Conservation (phyloP, 2,797 vertebrate species). For the Enteromius radiatus region DNA sequence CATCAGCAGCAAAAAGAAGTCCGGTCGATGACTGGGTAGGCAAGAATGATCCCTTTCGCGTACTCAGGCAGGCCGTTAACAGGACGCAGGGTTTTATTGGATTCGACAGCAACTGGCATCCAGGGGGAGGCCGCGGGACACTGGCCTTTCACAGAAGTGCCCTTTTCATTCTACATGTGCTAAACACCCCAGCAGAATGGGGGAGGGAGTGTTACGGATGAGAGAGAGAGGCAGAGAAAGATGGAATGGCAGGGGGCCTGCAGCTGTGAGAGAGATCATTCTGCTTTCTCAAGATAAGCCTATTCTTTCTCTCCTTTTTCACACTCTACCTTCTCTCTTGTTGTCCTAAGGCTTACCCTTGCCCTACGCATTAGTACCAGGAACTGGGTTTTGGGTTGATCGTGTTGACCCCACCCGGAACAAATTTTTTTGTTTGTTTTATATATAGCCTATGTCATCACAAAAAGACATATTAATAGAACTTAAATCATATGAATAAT, state of each 20-base stretch:
- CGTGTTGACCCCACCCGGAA: conserved; percentile 68
- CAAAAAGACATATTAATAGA: conserved; percentile 19
- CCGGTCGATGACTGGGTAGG: conserved; percentile 57
- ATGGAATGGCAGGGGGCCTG: conserved; percentile 67
- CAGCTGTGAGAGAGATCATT: conserved; percentile 80
- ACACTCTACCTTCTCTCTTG: conserved; percentile 62
- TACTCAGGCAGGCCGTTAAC: conserved; percentile 62
- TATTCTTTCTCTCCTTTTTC: conserved; percentile 52
- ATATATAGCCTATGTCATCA: conserved; percentile 63
- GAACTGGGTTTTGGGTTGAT: conserved; percentile 69
- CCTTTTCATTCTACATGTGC: conserved; percentile 82
- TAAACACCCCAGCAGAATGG: conserved; percentile 74
- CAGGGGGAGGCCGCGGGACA: conserved; percentile 76
- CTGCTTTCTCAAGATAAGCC: conserved; percentile 82
- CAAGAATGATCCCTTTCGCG: conserved; percentile 68
- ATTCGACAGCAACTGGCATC: conserved; percentile 85
- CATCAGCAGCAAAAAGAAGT: conserved; percentile 57
- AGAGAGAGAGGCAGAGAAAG: conserved; percentile 60
- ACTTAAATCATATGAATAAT: conserved; percentile 21
- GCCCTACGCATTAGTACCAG: conserved; percentile 72
- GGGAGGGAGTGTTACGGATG: conserved; percentile 46
- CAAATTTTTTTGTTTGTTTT: conserved; percentile 66
- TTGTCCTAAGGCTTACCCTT: conserved; percentile 70
- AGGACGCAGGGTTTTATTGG: conserved; percentile 83
- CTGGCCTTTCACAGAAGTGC: conserved; percentile 82